phyloP scores from a whole-genome alignment of 2,113 vertebrate species.

The Halcyon malimbica region DNA sequence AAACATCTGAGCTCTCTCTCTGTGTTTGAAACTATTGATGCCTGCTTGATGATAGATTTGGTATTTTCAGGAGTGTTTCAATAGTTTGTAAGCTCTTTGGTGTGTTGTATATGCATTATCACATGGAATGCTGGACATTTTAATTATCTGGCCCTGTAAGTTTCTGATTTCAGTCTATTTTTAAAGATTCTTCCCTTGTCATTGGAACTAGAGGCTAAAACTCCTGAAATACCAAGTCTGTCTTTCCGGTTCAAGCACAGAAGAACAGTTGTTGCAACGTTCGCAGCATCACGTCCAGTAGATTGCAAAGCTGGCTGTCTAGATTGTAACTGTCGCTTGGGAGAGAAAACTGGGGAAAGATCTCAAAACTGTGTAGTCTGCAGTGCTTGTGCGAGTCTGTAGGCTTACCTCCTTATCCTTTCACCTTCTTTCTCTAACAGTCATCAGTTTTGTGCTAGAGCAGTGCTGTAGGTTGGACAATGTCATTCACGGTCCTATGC shows the following conservation, averaged over 20 bases:
- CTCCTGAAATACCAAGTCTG: background rate
- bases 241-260: background rate
- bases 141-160: background rate
- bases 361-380: background rate
- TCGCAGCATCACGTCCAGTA: fast-evolving
- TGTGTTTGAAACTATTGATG: background rate
- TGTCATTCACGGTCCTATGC: background rate
- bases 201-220: background rate
- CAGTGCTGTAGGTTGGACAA: background rate
- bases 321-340: background rate
- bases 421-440: background rate
- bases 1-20: background rate
- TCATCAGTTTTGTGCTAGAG: background rate
- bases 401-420: fast-evolving
- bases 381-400: fast-evolving
- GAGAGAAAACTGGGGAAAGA: background rate
- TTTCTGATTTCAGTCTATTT: background rate
- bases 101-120: background rate
- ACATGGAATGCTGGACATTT: background rate
- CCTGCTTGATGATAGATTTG: background rate
- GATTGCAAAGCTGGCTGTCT: background rate
- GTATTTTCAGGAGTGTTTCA: background rate
- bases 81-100: background rate
- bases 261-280: background rate
- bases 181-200: background rate